These are phyloP conservation scores for Cheumatopsyche charites DNA, from an alignment of 1,140 invertebrate species.

Conservation along the genomic window DNA sequence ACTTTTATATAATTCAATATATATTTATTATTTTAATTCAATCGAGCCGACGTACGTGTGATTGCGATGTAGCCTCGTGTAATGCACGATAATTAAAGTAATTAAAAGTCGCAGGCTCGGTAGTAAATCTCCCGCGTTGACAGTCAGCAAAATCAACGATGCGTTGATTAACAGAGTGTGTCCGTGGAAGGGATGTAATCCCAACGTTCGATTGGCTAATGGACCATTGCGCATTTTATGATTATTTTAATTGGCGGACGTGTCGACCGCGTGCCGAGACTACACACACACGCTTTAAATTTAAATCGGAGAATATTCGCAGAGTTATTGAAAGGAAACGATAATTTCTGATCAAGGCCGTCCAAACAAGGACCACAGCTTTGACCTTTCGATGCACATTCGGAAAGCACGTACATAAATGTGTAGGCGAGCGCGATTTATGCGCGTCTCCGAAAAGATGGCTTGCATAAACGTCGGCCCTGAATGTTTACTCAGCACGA, in stretches of 20 bases:
- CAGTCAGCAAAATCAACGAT: background rate
- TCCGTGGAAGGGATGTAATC: background rate
- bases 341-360: too few relatives aligned
- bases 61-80: conserved; percentile 23
- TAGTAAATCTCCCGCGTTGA: conserved; percentile 26
- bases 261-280: background rate
- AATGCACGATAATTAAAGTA: conserved; percentile 46
- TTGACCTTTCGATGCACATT: too few relatives aligned
- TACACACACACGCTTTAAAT: background rate
- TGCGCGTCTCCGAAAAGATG: background rate
- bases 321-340: background rate
- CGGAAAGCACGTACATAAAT: background rate
- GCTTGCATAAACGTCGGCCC: too few relatives aligned
- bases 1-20: background rate
- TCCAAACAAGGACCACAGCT: too few relatives aligned
- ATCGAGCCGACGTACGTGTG: conserved; percentile 6
- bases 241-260: conserved; percentile 23
- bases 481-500: too few relatives aligned
- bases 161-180: too few relatives aligned
- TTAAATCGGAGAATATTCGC: background rate
- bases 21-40: background rate
- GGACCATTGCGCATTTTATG: conserved; percentile 16
- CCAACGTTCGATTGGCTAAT: conserved; percentile 8
- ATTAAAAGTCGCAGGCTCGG: conserved; percentile 41
- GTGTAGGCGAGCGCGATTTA: conserved; percentile 3